Percentiles rank a stretch among this genome's conserved stretches.
Conservation (phyloP, 2,797 vertebrate species). For the Neopelma chrysocephalum region DNA sequence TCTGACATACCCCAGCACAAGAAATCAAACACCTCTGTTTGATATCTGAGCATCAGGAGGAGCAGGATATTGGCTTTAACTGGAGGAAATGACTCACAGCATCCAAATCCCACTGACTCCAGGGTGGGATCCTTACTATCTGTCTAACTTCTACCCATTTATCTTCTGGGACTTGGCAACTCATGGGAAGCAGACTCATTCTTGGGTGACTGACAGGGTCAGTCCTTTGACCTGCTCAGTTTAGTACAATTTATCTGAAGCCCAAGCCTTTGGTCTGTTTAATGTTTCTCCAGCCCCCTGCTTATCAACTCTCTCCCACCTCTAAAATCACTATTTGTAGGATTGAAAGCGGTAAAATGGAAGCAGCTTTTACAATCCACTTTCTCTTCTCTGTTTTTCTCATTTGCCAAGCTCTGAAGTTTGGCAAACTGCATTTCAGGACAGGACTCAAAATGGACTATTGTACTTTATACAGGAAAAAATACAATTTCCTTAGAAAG, state of each 20-base stretch:
- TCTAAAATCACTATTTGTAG: slow-evolving; percentile 8
- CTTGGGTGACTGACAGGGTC: background rate
- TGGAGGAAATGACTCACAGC: background rate
- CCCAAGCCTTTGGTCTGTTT: background rate
- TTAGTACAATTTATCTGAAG: slow-evolving; percentile 5
- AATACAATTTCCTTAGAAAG: background rate
- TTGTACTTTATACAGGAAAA: background rate
- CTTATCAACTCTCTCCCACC: background rate
- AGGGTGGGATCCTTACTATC: background rate
- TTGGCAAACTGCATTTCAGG: background rate
- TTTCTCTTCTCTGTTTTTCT: slow-evolving; percentile 6
- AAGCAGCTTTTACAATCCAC: slow-evolving; percentile 17
- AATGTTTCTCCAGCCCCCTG: background rate
- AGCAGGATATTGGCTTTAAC: background rate
- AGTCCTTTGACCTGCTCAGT: background rate
- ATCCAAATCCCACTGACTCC: background rate
- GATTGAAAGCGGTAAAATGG: background rate
- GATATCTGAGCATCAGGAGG: background rate
- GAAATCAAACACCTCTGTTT: background rate
- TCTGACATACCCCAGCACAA: background rate
- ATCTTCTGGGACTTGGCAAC: background rate
- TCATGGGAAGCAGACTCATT: background rate
- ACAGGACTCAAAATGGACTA: background rate
- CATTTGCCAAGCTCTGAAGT: background rate
- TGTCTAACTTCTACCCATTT: background rate